Evolutionary conservation across 2,888 invertebrate genomes (phyloP), one percentile per base, ranked within the genome.

Genomic region (Polydrusus cervinus): DNA sequence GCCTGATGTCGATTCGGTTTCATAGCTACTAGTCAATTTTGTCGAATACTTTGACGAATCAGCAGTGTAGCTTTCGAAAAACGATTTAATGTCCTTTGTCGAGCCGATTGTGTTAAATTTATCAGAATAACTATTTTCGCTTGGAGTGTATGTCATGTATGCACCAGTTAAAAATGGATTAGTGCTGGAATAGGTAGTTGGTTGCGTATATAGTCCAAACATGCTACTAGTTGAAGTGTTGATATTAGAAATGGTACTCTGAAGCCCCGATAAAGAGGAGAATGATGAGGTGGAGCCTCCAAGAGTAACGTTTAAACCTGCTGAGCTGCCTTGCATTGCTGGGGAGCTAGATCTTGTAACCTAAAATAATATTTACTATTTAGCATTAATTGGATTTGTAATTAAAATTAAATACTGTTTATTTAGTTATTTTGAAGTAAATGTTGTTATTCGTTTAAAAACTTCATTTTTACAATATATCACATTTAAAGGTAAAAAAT

Each of bases 281-380:
- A 86, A 86, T 8, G 86, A 84, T 40, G 86, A 84, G 0, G 87
- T 85, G 3, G 86, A 83, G 0, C 85, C 88, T 83, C 90, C 90
- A 79, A 91, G 85, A 38, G 91, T 91, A 71, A 91, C 91, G 62
- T 91, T 91, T 74, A 91, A 85, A 14, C 91, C 91, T 11, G 91
- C 91, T 11, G 91, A 91, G 55, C 90, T 91, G 75, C 90, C 91
- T 65, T 87, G 87, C 87, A 87, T 87, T 5, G 87, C 87, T 6
- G 88, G 87, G 3, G 87, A 87, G 68, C 86, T 87, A 8, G 86
- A 86, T 71, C 87, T 82, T 25, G 85, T 82, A 34, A 83, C 79
- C 74, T 74, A 57, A n/a, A 71, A 72, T 9, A 65, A 53, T 11
- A 45, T 34, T 25, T 3, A 25, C 1, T 25, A 25, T 25, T 25